These are phyloP conservation scores for Heliconius ismenius DNA, from an alignment of 2,888 invertebrate species.

Conservation along the genomic window DNA sequence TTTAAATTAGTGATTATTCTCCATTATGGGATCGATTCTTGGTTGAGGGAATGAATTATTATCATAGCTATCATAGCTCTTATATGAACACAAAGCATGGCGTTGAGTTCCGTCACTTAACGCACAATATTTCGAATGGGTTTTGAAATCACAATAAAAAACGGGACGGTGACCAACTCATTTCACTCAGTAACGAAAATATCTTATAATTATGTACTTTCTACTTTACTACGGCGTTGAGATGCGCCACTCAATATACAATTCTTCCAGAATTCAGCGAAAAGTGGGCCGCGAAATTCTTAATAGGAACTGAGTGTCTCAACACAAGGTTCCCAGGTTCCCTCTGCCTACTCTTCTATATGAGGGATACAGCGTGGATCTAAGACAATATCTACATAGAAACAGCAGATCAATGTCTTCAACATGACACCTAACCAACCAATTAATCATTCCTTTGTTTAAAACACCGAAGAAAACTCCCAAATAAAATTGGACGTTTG, in stretches of 20 bases:
- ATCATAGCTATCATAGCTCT: too few species aligned
- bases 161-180: too few species aligned
- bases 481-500: constrained; percentile 5
- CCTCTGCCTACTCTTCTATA: neutral
- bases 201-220: too few species aligned
- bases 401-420: neutral
- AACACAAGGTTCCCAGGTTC: neutral
- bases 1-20: too few species aligned
- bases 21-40: neutral
- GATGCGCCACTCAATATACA: neutral
- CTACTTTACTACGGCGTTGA: neutral
- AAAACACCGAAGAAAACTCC: neutral
- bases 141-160: too few species aligned
- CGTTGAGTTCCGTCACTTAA: too few species aligned
- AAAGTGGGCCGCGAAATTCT: neutral
- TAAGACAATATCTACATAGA: neutral
- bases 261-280: neutral
- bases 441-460: constrained; percentile 7
- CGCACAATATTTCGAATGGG: too few species aligned
- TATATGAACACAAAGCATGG: too few species aligned
- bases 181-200: too few species aligned
- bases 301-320: neutral
- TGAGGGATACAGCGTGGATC: too few species aligned
- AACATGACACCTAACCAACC: neutral
- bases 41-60: neutral